These are phyloP conservation scores for Prunella fulvescens DNA, from an alignment of 2,113 vertebrate species.

Conservation along the genomic window DNA sequence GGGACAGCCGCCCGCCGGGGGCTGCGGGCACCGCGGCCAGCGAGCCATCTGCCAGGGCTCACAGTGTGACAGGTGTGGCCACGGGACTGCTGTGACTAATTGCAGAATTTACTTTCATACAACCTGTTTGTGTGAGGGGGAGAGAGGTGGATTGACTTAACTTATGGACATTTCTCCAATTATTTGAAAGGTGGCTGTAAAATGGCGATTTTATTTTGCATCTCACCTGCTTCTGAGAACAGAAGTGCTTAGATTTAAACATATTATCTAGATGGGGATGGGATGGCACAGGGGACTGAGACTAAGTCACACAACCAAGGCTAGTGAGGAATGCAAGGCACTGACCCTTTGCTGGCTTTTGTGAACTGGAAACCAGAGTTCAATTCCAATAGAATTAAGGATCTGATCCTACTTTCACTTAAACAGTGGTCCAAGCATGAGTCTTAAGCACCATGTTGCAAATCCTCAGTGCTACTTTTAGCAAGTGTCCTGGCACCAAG, in stretches of 20 bases:
- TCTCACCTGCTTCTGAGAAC: constrained; percentile 30
- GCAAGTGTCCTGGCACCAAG: not conserved
- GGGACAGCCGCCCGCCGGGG: not conserved
- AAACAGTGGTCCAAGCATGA: not conserved
- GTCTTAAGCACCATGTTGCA: not conserved
- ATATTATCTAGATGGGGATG: not conserved
- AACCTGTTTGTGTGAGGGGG: not conserved
- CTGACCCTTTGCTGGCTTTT: not conserved
- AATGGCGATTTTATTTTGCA: constrained; percentile 10
- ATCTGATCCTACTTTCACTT: not conserved
- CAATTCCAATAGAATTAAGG: not conserved
- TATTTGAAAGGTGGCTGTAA: constrained; percentile 22
- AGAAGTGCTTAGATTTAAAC: not conserved
- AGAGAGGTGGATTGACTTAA: constrained; percentile 41
- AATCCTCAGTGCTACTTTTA: not conserved
- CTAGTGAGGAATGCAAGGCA: not conserved
- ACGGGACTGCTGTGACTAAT: constrained; percentile 16
- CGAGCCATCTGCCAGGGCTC: not conserved
- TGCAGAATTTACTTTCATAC: constrained; percentile 39
- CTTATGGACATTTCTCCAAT: constrained; percentile 39
- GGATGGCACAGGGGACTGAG: not conserved
- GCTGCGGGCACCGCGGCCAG: not conserved
- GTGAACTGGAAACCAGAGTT: not conserved
- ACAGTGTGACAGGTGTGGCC: not conserved
- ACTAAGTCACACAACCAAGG: not conserved